Base-by-base conservation (phyloP, 2,888 invertebrate genomes). In the Ceriagrion tenellum region DNA sequence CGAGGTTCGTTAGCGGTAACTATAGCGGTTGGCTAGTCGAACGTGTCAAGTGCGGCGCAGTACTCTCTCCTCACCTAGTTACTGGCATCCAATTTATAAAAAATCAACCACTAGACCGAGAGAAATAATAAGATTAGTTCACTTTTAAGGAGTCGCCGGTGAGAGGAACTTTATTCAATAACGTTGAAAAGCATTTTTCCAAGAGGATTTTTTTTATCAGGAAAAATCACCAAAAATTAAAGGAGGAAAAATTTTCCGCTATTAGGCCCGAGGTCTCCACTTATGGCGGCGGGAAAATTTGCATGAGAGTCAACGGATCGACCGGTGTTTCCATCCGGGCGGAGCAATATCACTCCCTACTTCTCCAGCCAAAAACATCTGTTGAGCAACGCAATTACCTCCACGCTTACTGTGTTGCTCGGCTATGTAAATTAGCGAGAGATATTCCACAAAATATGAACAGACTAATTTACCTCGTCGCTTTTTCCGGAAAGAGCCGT, bases 251-350 rank as follows among this genome's bases (percentile, higher is more conserved):
- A 35, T 8, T n/a, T 69, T n/a, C 0, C 12, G 26, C 16, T 35
- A 81, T 35, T 13, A 81, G 35, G 8, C 13, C 4, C 69, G 18
- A 35, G 6, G 13, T n/a, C 3, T 81, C 81, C 13, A 35, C 81
- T 16, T 35, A 26, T 35, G 35, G 0, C 1, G 26, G 2, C 18
- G 81, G 81, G 35, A 81, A 81, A 81, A 81, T 35, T 81, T 81
- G 35, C 81, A 81, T 81, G 81, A 81, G 81, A 81, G 81, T 81
- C 81, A 81, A 81, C 81, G 35, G 81, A 81, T 81, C 81, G 81
- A 81, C 81, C 35, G n/a, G 35, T 35, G 81, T n/a, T 81, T 81
- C 18, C 4, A 81, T 35, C 35, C 30, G n/a, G 26, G 35, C 12
- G 30, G 16, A 81, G 81, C 35, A 81, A 81, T 81, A 81, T 81